Evolutionary conservation across 1,140 invertebrate genomes (phyloP), one percentile per base, ranked within the genome.

Genomic region (Forficula auricularia): DNA sequence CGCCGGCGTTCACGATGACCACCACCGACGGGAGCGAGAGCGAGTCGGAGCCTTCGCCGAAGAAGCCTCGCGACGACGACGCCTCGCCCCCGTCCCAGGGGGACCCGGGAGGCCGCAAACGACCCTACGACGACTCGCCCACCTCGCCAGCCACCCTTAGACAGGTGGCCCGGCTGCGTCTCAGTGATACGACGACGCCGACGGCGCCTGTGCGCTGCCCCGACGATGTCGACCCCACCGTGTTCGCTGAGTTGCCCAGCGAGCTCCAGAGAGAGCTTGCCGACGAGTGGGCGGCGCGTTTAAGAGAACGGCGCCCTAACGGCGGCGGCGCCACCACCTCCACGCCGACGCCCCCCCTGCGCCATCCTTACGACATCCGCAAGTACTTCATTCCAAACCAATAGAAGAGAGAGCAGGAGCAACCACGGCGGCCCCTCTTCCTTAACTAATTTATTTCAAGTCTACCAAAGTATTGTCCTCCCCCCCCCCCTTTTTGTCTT

Each of bases 41-140:
- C 27, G 77, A 80, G 58, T 59, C 72, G 4, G 77, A 78, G 54
- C 77, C 77, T 1, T 72, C 72, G 10, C 73, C 75, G 9, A 81
- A 81, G 55, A 80, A 79, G 51, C 65, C 63, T 15, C 27, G 43
- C 14, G 40, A 41, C 14, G 40, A 30, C 20, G 40, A 41, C 40
- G n/a, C 40, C 8, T 12, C 30, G n/a, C 34, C 18, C 4, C 34
- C 35, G 30, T 8, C 34, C 33, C 12, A n/a, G 22, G 18, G 12
- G 8, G n/a, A 45, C 10, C 14, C 19, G 3, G n/a, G n/a, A n/a
- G 14, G 30, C n/a, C 14, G 15, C 9, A 15, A 43, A 20, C 4
- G 16, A 22, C 2, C 15, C n/a, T 13, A n/a, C 12, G 14, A n/a
- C 3, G 18, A 31, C 18, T 15, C 18, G 32, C 20, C 19, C 36